A percentile compares a stretch with the other conserved stretches of the same genome.
phyloP scores from a whole-genome alignment of 2,888 invertebrate genomes.

The Synanthedon andrenaeformis region DNA sequence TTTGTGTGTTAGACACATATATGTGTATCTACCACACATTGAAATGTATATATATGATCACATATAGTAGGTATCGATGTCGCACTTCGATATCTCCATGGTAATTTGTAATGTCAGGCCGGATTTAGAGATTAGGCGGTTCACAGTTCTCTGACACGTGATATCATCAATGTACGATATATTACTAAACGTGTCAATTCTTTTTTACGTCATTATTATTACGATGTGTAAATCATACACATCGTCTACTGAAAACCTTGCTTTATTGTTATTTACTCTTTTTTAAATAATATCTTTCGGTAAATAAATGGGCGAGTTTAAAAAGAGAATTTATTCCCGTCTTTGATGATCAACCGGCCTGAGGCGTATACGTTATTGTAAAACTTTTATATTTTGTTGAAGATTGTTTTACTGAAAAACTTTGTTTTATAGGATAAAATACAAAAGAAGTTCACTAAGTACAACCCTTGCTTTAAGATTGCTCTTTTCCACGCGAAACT shows the following conservation, averaged over 20 bases:
- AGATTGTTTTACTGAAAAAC: constrained; percentile 66
- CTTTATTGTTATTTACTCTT: constrained; percentile 20
- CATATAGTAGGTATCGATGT: background rate
- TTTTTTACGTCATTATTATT: background rate
- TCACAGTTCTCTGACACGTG: background rate
- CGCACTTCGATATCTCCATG: background rate
- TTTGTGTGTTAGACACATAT: constrained; percentile 3
- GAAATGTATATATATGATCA: background rate
- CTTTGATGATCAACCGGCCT: constrained; percentile 52
- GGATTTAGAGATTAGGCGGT: background rate
- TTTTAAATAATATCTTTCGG: constrained; percentile 29
- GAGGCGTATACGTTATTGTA: constrained; percentile 62
- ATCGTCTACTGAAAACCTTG: constrained; percentile 15
- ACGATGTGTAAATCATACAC: background rate
- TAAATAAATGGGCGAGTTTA: constrained; percentile 38
- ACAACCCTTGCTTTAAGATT: constrained; percentile 59
- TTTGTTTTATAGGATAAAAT: constrained; percentile 58
- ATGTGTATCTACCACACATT: background rate
- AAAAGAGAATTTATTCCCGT: constrained; percentile 42
- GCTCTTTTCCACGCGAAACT: constrained; percentile 53
- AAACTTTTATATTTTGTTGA: constrained; percentile 67
- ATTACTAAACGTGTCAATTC: background rate
- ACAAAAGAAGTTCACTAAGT: constrained; percentile 59
- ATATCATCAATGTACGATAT: background rate
- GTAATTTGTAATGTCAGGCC: background rate